Percentiles rank a stretch among this genome's conserved stretches.
phyloP scores from a whole-genome alignment of 1,140 invertebrate species.

The Kradibia gibbosae region DNA sequence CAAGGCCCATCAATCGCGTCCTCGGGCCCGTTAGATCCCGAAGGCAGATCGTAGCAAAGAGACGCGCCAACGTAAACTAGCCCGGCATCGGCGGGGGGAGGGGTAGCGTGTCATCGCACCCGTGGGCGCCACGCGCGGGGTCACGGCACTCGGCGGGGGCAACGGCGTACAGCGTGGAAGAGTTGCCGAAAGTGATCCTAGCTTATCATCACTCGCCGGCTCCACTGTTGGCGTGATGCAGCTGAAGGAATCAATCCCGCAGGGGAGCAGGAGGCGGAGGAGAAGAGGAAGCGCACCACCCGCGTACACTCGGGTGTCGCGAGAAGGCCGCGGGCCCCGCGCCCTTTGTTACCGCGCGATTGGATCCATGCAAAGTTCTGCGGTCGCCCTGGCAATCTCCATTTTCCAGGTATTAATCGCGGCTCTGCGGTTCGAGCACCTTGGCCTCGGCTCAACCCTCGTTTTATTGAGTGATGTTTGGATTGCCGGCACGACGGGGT shows the following conservation, averaged over 20 bases:
- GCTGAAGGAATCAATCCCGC: too few relatives aligned
- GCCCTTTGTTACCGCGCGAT: not conserved
- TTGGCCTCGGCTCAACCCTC: not conserved
- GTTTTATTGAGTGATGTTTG: too few relatives aligned
- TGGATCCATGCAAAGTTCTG: not conserved
- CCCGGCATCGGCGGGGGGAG: too few relatives aligned
- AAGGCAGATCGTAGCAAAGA: conserved; percentile 10
- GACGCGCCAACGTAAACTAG: conserved; percentile 20
- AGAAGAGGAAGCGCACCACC: conserved; percentile 58
- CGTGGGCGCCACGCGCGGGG: not conserved
- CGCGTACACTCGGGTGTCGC: conserved; percentile 51
- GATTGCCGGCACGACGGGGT: too few relatives aligned
- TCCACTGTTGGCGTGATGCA: too few relatives aligned
- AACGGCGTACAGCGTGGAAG: not conserved
- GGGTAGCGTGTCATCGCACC: conserved; percentile 25
- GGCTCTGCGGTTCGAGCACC: not conserved
- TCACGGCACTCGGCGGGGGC: conserved; percentile 7
- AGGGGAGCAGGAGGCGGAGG: too few relatives aligned
- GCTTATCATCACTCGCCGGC: conserved; percentile 3
- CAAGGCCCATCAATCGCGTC: conserved; percentile 62
- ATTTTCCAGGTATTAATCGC: not conserved
- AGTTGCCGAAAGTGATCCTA: too few relatives aligned
- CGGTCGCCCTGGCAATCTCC: not conserved
- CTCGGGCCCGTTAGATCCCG: not conserved
- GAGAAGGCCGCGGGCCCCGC: not conserved